Conservation (phyloP, 2,797 vertebrate species). For the Macrochelys suwanniensis region DNA sequence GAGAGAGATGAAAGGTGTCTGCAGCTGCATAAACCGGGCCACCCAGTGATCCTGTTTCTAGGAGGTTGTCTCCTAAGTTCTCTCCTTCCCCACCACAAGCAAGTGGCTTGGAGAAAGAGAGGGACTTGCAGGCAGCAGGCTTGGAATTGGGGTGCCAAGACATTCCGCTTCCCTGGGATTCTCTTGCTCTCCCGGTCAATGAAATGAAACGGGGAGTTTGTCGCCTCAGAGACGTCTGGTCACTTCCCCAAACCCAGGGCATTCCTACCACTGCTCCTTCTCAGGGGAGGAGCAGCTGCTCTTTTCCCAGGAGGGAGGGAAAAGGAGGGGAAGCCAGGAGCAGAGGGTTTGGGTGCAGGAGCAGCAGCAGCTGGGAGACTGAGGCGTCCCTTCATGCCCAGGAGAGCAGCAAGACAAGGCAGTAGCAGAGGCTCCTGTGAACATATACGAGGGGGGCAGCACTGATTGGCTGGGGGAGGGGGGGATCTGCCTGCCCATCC, state of each 20-base stretch:
- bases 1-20: slow-evolving; percentile 24
- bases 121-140: not conserved
- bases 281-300: not conserved
- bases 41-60: not conserved
- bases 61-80: slow-evolving; percentile 31
- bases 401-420: not conserved
- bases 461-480: not conserved
- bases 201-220: not conserved
- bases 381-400: not conserved
- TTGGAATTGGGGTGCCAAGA: fast-evolving
- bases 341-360: not conserved
- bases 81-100: not conserved
- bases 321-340: not conserved
- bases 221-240: not conserved
- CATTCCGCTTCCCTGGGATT: fast-evolving
- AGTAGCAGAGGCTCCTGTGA: not conserved
- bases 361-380: not conserved
- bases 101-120: not conserved
- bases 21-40: slow-evolving; percentile 19
- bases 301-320: fast-evolving
- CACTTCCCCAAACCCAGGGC: not conserved
- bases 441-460: not conserved
- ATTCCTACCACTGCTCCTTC: not conserved
- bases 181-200: not conserved
- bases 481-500: not conserved